A percentile compares a stretch with the other conserved stretches of the same genome.
Evolutionary conservation across 2,888 invertebrate species (phyloP).

Genomic region (Tipula helvola): DNA sequence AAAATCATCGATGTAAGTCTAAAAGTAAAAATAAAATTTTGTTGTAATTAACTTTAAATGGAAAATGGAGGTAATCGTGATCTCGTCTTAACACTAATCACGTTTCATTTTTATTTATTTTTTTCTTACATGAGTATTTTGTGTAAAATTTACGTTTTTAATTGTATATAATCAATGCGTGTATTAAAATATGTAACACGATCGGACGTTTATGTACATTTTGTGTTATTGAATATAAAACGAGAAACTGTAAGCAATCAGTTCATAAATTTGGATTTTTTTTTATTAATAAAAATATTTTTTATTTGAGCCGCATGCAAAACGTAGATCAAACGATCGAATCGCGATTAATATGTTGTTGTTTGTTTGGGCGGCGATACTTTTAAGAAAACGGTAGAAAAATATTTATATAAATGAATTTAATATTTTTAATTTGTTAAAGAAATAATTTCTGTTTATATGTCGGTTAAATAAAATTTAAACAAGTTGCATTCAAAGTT

Average conservation of each 20-base stretch:
- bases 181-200: too few relatives aligned
- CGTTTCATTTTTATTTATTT: not conserved
- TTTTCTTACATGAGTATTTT: not conserved
- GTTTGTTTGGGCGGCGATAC: not conserved
- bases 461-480: not conserved
- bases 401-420: not conserved
- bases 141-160: not conserved
- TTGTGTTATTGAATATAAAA: not conserved
- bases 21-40: not conserved
- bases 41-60: not conserved
- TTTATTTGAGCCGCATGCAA: not conserved
- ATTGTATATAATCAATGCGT: too few relatives aligned
- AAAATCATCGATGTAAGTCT: constrained; percentile 51
- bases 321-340: not conserved
- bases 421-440: not conserved
- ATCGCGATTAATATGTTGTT: not conserved
- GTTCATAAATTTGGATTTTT: not conserved
- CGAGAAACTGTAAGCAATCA: not conserved
- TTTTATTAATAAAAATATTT: not conserved
- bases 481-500: not conserved
- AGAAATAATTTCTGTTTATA: not conserved
- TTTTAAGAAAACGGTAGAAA: not conserved
- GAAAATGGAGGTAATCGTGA: not conserved
- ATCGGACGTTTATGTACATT: not conserved
- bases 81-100: not conserved